phyloP scores from a whole-genome alignment of 2,113 vertebrate genomes.

The Myocastor coypus region DNA sequence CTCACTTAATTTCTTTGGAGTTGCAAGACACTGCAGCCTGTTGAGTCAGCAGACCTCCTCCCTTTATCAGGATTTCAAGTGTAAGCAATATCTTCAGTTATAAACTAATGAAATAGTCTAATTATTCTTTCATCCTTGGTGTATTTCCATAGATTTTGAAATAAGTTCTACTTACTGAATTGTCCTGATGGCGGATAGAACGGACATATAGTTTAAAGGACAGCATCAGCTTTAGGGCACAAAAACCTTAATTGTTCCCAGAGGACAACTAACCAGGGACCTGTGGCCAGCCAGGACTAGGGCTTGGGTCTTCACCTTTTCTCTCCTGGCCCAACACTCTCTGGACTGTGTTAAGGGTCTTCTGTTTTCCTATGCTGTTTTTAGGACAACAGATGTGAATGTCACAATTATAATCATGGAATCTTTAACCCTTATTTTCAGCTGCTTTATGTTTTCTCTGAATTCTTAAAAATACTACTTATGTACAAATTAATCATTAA shows the following conservation, averaged over 20 bases:
- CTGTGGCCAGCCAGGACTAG: background rate
- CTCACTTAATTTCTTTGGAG: constrained; percentile 77
- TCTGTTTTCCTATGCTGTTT: constrained; percentile 42
- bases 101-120: constrained; percentile 13
- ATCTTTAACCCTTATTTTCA: constrained; percentile 16
- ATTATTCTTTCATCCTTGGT: background rate
- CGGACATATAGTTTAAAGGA: background rate
- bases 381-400: constrained; percentile 21
- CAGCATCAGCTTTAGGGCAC: background rate
- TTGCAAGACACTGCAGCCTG: constrained; percentile 69
- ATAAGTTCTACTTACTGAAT: background rate
- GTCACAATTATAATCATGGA: constrained; percentile 47
- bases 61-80: constrained; percentile 72
- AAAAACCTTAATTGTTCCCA: background rate
- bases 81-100: constrained; percentile 25
- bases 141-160: background rate
- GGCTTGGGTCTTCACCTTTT: background rate
- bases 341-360: background rate
- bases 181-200: background rate
- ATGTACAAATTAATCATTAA: constrained; percentile 73
- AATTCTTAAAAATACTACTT: constrained; percentile 69
- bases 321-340: background rate
- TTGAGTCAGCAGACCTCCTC: constrained; percentile 68
- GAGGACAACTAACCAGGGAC: background rate
- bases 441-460: constrained; percentile 46